These are phyloP conservation scores for Gorilla gorilla DNA, from an alignment of 2,113 vertebrate genomes.

Conservation along the genomic window DNA sequence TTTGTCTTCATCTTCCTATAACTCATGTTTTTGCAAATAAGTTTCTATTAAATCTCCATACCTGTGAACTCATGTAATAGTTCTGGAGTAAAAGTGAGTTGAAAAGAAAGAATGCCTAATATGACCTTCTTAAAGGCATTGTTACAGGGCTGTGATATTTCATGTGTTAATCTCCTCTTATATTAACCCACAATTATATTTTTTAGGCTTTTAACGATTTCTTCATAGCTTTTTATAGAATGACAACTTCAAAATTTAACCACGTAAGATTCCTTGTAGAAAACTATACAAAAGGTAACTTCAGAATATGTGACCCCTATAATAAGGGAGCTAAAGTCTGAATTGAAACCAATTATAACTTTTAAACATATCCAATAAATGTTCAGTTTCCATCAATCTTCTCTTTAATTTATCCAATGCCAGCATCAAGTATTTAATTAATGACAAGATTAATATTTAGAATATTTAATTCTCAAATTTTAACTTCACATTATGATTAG, in stretches of 20 bases:
- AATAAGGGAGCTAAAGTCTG: background rate
- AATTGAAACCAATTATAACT: slow-evolving; percentile 15
- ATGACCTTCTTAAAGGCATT: background rate
- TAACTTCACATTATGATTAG: background rate
- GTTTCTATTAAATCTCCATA: slow-evolving; percentile 20
- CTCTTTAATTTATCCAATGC: background rate
- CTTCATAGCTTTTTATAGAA: background rate
- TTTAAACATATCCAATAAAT: background rate
- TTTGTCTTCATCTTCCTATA: slow-evolving; percentile 43
- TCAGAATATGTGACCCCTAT: background rate
- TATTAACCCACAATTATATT: slow-evolving; percentile 12
- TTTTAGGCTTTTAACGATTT: background rate
- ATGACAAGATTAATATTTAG: background rate
- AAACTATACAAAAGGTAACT: slow-evolving; percentile 29
- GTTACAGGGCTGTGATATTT: background rate
- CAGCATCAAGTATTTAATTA: background rate
- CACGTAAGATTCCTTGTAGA: background rate
- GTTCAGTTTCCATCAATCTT: background rate
- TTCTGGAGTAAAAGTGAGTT: slow-evolving; percentile 34
- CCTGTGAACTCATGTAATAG: background rate
- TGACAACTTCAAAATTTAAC: slow-evolving; percentile 25
- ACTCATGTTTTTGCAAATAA: slow-evolving; percentile 18
- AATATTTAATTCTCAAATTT: slow-evolving; percentile 23
- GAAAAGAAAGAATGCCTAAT: background rate
- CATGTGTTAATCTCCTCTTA: background rate